Base-by-base conservation (phyloP, 2,888 invertebrate species). In the Fabriciana adippe region DNA sequence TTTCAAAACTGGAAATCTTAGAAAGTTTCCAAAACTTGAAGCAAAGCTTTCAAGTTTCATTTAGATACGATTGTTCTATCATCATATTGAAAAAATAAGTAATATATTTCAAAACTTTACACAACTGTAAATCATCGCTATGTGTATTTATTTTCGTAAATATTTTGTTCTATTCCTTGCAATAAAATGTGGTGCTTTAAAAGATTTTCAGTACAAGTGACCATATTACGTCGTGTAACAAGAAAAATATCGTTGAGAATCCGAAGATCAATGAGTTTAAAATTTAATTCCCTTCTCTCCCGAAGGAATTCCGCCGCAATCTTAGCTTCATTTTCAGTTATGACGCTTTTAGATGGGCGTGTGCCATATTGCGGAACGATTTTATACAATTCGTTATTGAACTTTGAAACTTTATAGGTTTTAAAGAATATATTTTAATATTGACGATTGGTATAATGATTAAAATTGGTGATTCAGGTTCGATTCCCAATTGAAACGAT, bases 291-390 rank as follows among this genome's bases (percentile, higher is more conserved):
- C 13, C 41, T 47, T 51, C 63, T 5, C 31, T 66, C 67, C 67
- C 69, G 50, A 45, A 51, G 64, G 69, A 64, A 57, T 57, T 64
- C 6, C 18, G n/a, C 64, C 45, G 69, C 71, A 67, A 71, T 69
- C 71, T 66, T 62, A 56, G 66, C 64, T 69, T 69, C 66, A 65
- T 71, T 69, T 67, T 67, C 66, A 69, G 67, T 62, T 67, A 62
- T 62, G 67, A 69, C 66, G 69, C 55, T 55, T 61, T 63, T 48
- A 35, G 16, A 35, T 47, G 48, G 35, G 50, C 35, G 18, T 50
- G 51, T 56, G 61, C 65, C 48, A 59, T 66, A 59, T 69, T 63
- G 59, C 21, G 50, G 47, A 69, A 66, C 35, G 55, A 55, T 66
- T 66, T 66, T 55, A 50, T 63, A 55, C 55, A 55, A 60, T 55